Base-by-base conservation (phyloP, 1,140 invertebrate species). In the Camponotus pennsylvanicus region DNA sequence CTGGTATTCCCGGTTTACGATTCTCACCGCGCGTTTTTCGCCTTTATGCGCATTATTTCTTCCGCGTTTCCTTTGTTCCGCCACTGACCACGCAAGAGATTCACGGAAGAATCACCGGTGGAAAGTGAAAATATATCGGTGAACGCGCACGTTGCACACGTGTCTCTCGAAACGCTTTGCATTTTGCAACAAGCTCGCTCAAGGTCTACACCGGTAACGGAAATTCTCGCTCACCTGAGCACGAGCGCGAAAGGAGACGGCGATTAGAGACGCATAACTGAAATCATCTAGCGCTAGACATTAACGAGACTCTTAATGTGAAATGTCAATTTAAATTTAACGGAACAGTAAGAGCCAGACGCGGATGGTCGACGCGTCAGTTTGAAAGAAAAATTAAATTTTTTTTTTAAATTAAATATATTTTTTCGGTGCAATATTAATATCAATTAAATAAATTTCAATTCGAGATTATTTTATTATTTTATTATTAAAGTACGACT, bases 121-220 rank as follows among this genome's bases (percentile, higher is more conserved):
- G 88, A 90, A 90, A 90, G 89, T 90, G 89, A 90, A 90, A 90
- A 90, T 90, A 71, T 66, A 71, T 66, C 57, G 79, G 89, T 90
- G 86, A 89, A 87, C 67, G 66, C 55, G 73, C 64, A 52, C 63
- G 37, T 49, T 63, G 57, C 45, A 21, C 52, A 45, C 61, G 52
- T 27, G 13, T 37, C 40, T 61, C 55, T 61, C 69, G 18, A 34
- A 27, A 52, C 80, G 15, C 61, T 77, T 52, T 59, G 75, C 64
- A 42, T n/a, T 61, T 89, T 75, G 79, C 64, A 89, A 79, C 13
- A 27, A 27, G 9, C 61, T 40, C 40, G 40, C 66, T 86, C 89
- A 90, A 90, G 89, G 89, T 90, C 76, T 79, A 57, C 78, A 90
- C 90, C 66, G 66, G 75, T 80, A 88, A 88, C 89, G 88, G 89